Percentiles rank a stretch among this genome's conserved stretches.
Evolutionary conservation across 2,113 vertebrate species (phyloP).

Genomic region (Xiphophorus maculatus): DNA sequence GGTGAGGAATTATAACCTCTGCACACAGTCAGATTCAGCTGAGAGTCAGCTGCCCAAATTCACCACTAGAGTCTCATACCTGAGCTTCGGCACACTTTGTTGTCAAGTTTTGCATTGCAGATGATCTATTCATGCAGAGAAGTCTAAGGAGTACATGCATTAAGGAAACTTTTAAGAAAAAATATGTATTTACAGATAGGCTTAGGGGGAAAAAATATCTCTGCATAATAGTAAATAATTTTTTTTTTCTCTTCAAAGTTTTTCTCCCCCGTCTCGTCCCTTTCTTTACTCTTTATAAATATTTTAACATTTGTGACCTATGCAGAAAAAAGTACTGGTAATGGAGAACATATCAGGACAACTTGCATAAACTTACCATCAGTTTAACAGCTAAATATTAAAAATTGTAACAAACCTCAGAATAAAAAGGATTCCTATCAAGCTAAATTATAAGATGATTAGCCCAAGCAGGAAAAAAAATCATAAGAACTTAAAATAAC

Average conservation of each 20-base stretch:
- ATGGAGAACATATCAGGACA: too few species aligned
- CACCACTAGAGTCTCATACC: constrained; percentile 35
- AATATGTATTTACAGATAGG: neutral
- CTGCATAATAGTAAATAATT: neutral
- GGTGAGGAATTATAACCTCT: constrained; percentile 42
- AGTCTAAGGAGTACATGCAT: neutral
- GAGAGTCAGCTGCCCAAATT: constrained; percentile 61
- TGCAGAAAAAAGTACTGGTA: neutral
- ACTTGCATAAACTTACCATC: neutral
- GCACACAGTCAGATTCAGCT: constrained; percentile 54
- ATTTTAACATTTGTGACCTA: neutral
- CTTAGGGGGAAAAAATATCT: neutral
- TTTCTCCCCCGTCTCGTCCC: neutral
- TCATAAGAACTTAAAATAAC: too few species aligned
- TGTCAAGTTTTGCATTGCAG: constrained; percentile 6
- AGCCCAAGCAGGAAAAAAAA: too few species aligned
- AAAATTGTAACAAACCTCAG: neutral
- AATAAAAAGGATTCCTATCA: neutral
- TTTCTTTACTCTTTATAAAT: neutral
- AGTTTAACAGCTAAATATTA: neutral
- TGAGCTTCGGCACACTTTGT: constrained; percentile 27
- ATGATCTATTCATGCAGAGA: constrained; percentile 2
- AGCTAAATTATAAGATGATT: neutral
- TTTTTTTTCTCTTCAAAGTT: too few species aligned
- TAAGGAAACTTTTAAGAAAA: neutral